Percentiles rank a stretch among this genome's conserved stretches.
Evolutionary conservation across 92 coral and sea anemone species (phyloP).

Genomic region (Parazoanthus atlanticus): DNA sequence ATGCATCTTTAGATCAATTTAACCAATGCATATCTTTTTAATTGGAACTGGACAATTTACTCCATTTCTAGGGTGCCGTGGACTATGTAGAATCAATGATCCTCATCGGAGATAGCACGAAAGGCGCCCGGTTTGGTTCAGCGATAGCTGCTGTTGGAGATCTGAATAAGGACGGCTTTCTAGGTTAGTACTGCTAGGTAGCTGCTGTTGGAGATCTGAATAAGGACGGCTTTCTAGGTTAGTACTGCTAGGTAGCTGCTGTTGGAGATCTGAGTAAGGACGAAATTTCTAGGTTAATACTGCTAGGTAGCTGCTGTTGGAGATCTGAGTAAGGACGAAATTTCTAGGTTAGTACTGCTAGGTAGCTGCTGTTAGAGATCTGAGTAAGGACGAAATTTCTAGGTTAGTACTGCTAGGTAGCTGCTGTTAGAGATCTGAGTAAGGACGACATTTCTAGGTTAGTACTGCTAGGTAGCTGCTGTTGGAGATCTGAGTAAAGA

Average conservation of each 20-base stretch:
- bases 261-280: too few relatives aligned
- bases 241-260: background rate
- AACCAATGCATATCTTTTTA: background rate
- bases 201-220: background rate
- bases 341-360: too few relatives aligned
- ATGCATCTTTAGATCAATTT: background rate
- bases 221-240: slow-evolving; percentile 79
- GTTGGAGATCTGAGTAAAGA: slow-evolving; percentile 90
- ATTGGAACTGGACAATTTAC: background rate
- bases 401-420: slow-evolving; percentile 51
- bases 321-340: too few relatives aligned
- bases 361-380: background rate
- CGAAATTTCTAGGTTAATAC: too few relatives aligned
- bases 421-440: background rate
- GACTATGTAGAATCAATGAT: slow-evolving; percentile 47
- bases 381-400: slow-evolving; percentile 61
- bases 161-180: slow-evolving; percentile 76
- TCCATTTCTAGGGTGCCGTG: slow-evolving; percentile 66
- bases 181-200: slow-evolving; percentile 56
- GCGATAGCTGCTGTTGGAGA: slow-evolving; percentile 88
- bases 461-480: too few relatives aligned
- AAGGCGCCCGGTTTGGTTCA: slow-evolving; percentile 81
- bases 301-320: slow-evolving; percentile 84
- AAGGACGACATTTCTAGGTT: too few relatives aligned
- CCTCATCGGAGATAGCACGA: slow-evolving; percentile 67